Percentiles rank a stretch among this genome's conserved stretches.
phyloP scores from a whole-genome alignment of 1,140 invertebrate genomes.

The Drosophila subpulchrella region DNA sequence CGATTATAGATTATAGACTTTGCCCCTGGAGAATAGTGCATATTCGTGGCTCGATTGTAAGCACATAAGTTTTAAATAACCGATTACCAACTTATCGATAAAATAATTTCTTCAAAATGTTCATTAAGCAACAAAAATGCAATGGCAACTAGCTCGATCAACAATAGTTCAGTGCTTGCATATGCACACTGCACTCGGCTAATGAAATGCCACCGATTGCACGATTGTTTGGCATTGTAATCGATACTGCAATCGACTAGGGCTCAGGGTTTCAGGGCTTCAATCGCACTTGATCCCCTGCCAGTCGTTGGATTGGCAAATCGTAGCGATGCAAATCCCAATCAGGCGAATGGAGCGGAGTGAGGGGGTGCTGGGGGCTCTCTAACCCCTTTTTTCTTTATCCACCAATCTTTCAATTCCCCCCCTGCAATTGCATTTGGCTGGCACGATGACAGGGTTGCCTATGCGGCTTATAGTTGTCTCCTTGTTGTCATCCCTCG shows the following conservation, averaged over 20 bases:
- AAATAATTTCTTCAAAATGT: no score
- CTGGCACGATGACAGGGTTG: constrained; percentile 20
- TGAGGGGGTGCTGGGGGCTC: neutral
- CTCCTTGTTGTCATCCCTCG: constrained; percentile 17
- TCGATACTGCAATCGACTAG: constrained; percentile 22
- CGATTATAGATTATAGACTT: no score
- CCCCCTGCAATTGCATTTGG: constrained; percentile 12
- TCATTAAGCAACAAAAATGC: no score
- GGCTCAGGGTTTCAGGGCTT: constrained; percentile 5
- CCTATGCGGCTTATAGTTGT: constrained; percentile 39
- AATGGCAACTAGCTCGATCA: neutral
- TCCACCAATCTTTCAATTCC: no score
- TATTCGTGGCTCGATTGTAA: no score
- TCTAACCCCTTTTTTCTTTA: neutral
- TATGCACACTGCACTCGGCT: neutral
- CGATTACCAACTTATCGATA: no score
- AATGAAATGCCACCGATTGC: constrained; percentile 12
- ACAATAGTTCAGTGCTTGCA: no score
- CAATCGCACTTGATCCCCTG: constrained; percentile 24
- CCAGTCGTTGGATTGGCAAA: constrained; percentile 20
- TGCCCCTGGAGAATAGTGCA: no score
- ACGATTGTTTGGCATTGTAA: constrained; percentile 3
- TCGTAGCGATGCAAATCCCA: constrained; percentile 27
- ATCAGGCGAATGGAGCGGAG: constrained; percentile 9
- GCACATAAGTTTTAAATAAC: no score